Conservation (phyloP, 2,888 invertebrate genomes). For the Leucania comma region DNA sequence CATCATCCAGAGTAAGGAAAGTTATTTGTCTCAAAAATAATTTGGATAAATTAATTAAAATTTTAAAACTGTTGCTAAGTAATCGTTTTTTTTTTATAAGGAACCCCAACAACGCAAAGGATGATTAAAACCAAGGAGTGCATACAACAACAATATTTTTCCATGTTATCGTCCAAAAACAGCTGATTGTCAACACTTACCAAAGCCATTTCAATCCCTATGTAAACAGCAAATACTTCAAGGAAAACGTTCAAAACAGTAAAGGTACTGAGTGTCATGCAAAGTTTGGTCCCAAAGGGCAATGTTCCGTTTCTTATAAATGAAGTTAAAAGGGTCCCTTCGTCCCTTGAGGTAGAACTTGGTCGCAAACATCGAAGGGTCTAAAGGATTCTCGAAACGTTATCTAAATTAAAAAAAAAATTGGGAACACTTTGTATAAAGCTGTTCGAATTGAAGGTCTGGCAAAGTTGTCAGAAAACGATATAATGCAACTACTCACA, state of each 20-base stretch:
- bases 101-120: too few species aligned
- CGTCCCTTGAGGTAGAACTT: slow-evolving; percentile 69
- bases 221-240: slow-evolving; percentile 50
- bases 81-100: too few species aligned
- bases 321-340: slow-evolving; percentile 83
- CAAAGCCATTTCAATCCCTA: slow-evolving; percentile 47
- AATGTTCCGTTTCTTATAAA: slow-evolving; percentile 83
- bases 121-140: too few species aligned
- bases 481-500: background rate
- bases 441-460: slow-evolving; percentile 33
- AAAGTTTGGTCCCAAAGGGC: slow-evolving; percentile 77
- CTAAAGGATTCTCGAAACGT: slow-evolving; percentile 54
- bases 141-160: background rate
- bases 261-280: slow-evolving; percentile 76
- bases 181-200: slow-evolving; percentile 53
- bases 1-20: too few species aligned
- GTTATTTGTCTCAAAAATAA: too few species aligned
- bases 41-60: too few species aligned
- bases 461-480: background rate
- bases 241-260: slow-evolving; percentile 54
- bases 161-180: slow-evolving; percentile 18
- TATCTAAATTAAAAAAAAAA: slow-evolving; percentile 70
- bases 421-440: slow-evolving; percentile 50
- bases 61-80: too few species aligned
- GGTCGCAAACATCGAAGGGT: slow-evolving; percentile 68